A percentile compares a stretch with the other conserved stretches of the same genome.
phyloP scores from a whole-genome alignment of 2,888 invertebrate genomes.

The Lamproptera curius region DNA sequence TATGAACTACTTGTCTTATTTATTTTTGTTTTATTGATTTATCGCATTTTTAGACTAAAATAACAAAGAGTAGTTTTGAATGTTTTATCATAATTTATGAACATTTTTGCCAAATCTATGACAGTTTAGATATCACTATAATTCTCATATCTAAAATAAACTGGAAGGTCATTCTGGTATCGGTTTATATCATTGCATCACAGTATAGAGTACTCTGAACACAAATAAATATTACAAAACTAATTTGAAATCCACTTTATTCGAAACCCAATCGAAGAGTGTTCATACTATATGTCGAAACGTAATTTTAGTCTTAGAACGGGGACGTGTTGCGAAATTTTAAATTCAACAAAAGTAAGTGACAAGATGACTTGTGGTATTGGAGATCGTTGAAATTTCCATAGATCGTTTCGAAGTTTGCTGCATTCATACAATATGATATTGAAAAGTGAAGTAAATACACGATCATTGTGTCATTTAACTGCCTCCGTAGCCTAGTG shows the following conservation, averaged over 20 bases:
- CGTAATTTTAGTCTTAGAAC: neutral
- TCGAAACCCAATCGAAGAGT: neutral
- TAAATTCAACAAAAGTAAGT: conserved; percentile 1
- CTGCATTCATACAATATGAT: neutral
- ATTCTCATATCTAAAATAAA: too few species aligned
- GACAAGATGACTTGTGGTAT: conserved; percentile 1
- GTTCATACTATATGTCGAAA: neutral
- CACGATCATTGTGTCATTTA: too few species aligned
- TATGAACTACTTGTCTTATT: too few species aligned
- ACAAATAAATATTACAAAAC: conserved; percentile 6
- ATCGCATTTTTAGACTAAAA: too few species aligned
- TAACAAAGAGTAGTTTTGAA: too few species aligned
- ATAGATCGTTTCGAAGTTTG: neutral
- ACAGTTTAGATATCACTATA: too few species aligned
- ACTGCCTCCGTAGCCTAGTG: too few species aligned
- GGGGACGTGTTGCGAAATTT: conserved; percentile 5
- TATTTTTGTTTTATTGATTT: too few species aligned
- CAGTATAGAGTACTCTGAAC: neutral
- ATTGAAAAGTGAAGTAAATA: neutral
- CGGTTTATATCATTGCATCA: neutral
- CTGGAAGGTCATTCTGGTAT: too few species aligned
- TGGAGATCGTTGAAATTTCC: neutral
- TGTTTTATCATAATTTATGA: too few species aligned
- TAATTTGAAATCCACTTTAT: conserved; percentile 6
- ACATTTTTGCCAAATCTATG: too few species aligned